Conservation (phyloP, 2,888 invertebrate species). For the Acanthoscelides obtectus region DNA sequence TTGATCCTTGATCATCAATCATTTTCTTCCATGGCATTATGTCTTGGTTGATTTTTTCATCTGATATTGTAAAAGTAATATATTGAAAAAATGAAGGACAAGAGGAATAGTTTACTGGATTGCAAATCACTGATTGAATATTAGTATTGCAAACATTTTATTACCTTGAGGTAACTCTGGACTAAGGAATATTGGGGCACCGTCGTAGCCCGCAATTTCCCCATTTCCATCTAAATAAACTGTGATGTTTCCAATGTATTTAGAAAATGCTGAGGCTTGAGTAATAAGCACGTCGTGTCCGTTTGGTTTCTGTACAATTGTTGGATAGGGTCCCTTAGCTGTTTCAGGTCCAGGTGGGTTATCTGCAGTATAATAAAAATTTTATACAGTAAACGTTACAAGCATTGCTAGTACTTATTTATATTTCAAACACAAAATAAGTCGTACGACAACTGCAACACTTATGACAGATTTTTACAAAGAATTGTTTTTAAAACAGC, state of each 20-base stretch:
- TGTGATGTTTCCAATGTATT: conserved; percentile 73
- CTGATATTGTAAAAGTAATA: no score
- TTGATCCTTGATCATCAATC: conserved; percentile 54
- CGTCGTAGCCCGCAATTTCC: conserved; percentile 57
- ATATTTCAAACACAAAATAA: no score
- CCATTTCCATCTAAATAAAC: conserved; percentile 66
- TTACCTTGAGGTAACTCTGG: conserved; percentile 61
- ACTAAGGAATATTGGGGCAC: conserved; percentile 66
- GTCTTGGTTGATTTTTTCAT: conserved; percentile 55
- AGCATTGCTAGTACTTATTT: no score
- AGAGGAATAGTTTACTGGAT: no score
- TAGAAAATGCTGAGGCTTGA: conserved; percentile 66
- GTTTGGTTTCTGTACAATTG: conserved; percentile 54
- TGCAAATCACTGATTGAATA: no score
- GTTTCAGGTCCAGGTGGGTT: conserved; percentile 49
- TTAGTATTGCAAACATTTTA: no score
- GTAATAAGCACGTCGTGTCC: conserved; percentile 63
- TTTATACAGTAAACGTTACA: no score
- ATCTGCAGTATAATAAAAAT: conserved; percentile 18
- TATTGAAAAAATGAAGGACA: no score
- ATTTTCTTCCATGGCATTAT: conserved; percentile 57
- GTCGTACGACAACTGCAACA: no score
- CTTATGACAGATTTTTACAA: no score
- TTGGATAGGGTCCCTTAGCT: conserved; percentile 64
- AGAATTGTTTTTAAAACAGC: no score